phyloP scores from a whole-genome alignment of 2,797 vertebrate species.

The Euthynnus affinis region DNA sequence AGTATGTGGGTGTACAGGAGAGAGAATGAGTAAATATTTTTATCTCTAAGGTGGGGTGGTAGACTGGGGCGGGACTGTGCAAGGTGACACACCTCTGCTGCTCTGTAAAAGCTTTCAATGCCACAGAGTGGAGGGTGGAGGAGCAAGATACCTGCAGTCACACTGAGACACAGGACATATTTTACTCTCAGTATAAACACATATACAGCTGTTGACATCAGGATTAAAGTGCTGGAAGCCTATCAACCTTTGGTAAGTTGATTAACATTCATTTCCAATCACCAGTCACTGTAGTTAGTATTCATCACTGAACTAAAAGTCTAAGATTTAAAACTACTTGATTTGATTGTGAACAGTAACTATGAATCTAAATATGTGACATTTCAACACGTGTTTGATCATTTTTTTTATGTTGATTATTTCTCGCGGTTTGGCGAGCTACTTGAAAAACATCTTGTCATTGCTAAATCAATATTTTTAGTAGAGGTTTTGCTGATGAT shows the following conservation, averaged over 20 bases:
- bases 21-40: slow-evolving; percentile 47
- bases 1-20: background rate
- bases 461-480: background rate
- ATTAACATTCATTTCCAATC: background rate
- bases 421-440: background rate
- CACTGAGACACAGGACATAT: slow-evolving; percentile 36
- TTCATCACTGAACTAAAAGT: background rate
- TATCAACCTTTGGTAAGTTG: slow-evolving; percentile 52
- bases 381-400: background rate
- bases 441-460: background rate
- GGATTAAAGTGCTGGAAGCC: slow-evolving; percentile 14
- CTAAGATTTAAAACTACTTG: background rate
- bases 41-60: slow-evolving; percentile 62
- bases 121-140: slow-evolving; percentile 29
- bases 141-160: slow-evolving; percentile 43
- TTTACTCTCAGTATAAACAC: slow-evolving; percentile 17
- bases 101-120: slow-evolving; percentile 49
- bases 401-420: background rate
- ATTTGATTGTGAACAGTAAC: background rate
- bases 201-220: slow-evolving; percentile 37
- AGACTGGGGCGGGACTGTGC: slow-evolving; percentile 52
- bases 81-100: slow-evolving; percentile 65
- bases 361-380: background rate
- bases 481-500: background rate
- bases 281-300: background rate